Evolutionary conservation across 2,113 vertebrate species (phyloP), one percentile per base, ranked within the genome.

Genomic region (Megaceryle torquata): DNA sequence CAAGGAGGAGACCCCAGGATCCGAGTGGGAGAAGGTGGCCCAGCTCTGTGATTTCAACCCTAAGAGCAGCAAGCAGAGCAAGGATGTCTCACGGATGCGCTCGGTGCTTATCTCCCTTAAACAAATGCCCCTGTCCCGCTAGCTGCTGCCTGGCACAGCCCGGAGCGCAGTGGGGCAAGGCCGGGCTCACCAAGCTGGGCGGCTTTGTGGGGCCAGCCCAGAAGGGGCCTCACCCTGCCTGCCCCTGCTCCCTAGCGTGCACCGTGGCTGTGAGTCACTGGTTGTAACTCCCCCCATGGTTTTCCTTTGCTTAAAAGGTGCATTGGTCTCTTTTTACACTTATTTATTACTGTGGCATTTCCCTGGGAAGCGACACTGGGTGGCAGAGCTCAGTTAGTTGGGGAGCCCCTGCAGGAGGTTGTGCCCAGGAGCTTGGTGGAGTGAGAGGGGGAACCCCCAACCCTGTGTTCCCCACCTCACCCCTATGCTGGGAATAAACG

Each of bases 11-110:
- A 98, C 97, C 19, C 98, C 99, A 0, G 99, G 99, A 85, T 98
- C 99, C 0, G 99, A 99, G 94, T 99, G 99, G 99, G 99, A 99
- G 95, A 98, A 99, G 92, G 99, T 99, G 82, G 99, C 99, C 39
- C 99, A 99, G 53, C 99, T 99, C 70, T 99, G 99, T 53, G 99
- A 99, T 97, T 99, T 99, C 98, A 99, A 99, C 79, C 99, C 99
- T 78, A 99, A 99, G 98, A 99, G 99, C 98, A 99, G 99, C 99
- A 99, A 99, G 98, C 99, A 99, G 95, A 99, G 98, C 69, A 99
- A 99, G 98, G 99, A 99, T 33, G 99, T 99, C 79, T 99, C 99
- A 1, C 99, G 99, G 78, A 99, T 99, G 99, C 99, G 99, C 76
- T 99, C 99, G 1, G 99, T 99, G 97, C 99, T 99, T 96, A 99